These are phyloP conservation scores for Lepidotrigona ventralis DNA, from an alignment of 1,140 invertebrate genomes.

Conservation along the genomic window DNA sequence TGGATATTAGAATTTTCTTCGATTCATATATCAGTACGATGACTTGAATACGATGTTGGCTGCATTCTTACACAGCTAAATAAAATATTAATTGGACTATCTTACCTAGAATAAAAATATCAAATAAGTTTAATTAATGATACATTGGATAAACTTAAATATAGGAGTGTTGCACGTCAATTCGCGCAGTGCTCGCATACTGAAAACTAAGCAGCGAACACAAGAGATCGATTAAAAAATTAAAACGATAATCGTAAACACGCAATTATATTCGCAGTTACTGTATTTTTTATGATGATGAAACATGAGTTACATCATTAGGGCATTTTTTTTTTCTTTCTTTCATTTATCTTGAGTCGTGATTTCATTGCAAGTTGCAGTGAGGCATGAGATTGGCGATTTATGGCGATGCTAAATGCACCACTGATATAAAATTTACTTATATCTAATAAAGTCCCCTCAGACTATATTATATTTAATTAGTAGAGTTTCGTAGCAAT, in stretches of 20 bases:
- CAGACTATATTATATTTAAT: constrained; percentile 68
- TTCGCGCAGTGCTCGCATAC: constrained; percentile 57
- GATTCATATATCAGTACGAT: constrained; percentile 42
- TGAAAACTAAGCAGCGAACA: constrained; percentile 66
- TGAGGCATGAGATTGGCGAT: constrained; percentile 66
- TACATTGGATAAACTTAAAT: constrained; percentile 76
- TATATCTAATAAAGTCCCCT: constrained; percentile 74
- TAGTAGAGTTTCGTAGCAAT: constrained; percentile 74
- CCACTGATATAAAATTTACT: constrained; percentile 79
- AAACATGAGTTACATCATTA: constrained; percentile 50
- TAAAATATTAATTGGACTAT: constrained; percentile 74
- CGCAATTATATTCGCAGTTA: constrained; percentile 58
- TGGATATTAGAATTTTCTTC: constrained; percentile 56
- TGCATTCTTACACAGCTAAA: constrained; percentile 72
- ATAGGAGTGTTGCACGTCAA: constrained; percentile 61
- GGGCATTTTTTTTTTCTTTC: constrained; percentile 47
- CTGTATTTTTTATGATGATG: constrained; percentile 31
- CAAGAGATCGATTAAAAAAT: constrained; percentile 75
- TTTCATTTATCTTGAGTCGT: constrained; percentile 55
- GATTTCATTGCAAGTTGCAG: constrained; percentile 43
- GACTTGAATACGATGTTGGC: constrained; percentile 69
- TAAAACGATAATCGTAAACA: constrained; percentile 66
- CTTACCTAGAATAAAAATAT: constrained; percentile 77
- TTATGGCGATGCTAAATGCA: constrained; percentile 73
- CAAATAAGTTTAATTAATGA: constrained; percentile 75